These are phyloP conservation scores for Zoanthus sansibaricus DNA, from an alignment of 92 coral and sea anemone species.

Conservation along the genomic window DNA sequence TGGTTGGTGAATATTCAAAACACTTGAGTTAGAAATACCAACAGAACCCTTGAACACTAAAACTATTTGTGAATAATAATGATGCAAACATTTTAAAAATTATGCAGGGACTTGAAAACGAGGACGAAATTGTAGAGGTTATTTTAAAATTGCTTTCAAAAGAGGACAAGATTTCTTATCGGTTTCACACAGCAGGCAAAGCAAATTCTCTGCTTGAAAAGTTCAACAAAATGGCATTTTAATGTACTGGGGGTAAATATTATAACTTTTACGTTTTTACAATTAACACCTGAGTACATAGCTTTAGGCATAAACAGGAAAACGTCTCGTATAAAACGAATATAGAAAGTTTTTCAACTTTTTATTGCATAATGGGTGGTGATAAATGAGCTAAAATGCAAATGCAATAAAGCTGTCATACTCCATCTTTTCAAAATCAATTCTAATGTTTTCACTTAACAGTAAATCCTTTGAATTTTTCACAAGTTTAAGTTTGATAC, in stretches of 20 bases:
- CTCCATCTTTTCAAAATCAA: background rate
- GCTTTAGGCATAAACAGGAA: conserved; percentile 11
- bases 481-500: background rate
- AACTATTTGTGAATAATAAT: background rate
- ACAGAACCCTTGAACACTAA: background rate
- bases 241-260: conserved; percentile 35
- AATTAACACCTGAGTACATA: conserved; percentile 37
- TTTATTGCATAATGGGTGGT: background rate
- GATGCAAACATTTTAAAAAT: background rate
- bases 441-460: background rate
- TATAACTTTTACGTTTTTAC: conserved; percentile 20
- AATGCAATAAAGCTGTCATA: background rate
- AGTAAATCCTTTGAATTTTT: background rate
- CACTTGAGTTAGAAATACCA: background rate
- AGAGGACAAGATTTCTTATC: conserved; percentile 2
- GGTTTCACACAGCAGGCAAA: conserved; percentile 21
- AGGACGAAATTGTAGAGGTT: background rate
- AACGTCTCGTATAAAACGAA: background rate
- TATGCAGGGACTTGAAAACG: background rate
- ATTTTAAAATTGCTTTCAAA: conserved; percentile 12
- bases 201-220: conserved; percentile 19
- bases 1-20: background rate
- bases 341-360: background rate
- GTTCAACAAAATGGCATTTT: background rate
- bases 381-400: background rate